phyloP scores from a whole-genome alignment of 2,888 invertebrate species.

The Dorcus parallelipipedus region DNA sequence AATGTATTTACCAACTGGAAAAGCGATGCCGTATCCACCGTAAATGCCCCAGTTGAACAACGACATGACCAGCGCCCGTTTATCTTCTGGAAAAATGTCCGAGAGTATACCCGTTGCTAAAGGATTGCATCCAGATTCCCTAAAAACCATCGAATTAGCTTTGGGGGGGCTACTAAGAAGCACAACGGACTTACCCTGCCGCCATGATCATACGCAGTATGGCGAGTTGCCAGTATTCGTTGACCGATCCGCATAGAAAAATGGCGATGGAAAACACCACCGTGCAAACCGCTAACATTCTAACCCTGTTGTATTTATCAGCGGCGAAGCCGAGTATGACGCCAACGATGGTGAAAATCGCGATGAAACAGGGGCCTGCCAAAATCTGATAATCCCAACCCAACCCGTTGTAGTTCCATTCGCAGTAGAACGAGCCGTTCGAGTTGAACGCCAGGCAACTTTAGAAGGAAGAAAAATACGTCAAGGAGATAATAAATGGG shows the following conservation, averaged over 20 bases:
- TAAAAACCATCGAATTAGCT: conserved; percentile 27
- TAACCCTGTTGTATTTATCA: conserved; percentile 73
- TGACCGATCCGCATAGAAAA: conserved; percentile 78
- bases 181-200: conserved; percentile 60
- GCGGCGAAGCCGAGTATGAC: conserved; percentile 81
- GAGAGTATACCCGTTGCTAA: conserved; percentile 80
- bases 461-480: conserved; percentile 20
- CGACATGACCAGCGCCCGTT: conserved; percentile 84
- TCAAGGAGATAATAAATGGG: neutral
- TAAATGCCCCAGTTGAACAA: conserved; percentile 96
- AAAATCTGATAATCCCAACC: conserved; percentile 89
- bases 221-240: conserved; percentile 87
- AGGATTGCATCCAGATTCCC: conserved; percentile 86
- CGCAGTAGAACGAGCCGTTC: conserved; percentile 76
- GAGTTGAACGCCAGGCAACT: conserved; percentile 64
- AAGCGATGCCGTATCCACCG: conserved; percentile 89
- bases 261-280: conserved; percentile 79
- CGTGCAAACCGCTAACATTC: conserved; percentile 73
- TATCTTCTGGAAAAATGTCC: conserved; percentile 75
- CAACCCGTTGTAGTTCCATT: conserved; percentile 90
- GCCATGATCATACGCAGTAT: conserved; percentile 82
- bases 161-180: neutral
- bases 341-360: conserved; percentile 85
- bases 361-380: conserved; percentile 90
- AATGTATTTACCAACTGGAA: conserved; percentile 85